These are phyloP conservation scores for Climacteris rufus DNA, from an alignment of 2,113 vertebrate genomes.

Conservation along the genomic window DNA sequence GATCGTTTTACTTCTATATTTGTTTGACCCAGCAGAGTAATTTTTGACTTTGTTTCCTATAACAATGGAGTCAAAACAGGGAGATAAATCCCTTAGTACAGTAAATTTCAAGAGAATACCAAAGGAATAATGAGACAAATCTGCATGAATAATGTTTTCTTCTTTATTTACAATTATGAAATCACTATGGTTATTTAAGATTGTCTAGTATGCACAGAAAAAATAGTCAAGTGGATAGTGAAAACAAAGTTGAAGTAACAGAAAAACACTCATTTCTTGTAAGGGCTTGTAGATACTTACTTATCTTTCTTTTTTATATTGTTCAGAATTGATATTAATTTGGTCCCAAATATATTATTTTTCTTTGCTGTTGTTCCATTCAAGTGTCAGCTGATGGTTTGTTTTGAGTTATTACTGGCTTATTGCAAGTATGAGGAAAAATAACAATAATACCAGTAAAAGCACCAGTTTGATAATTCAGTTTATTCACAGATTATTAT, in stretches of 20 bases:
- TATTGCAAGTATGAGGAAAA: background rate
- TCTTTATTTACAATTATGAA: background rate
- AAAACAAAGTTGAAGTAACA: background rate
- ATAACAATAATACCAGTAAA: background rate
- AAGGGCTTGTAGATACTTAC: background rate
- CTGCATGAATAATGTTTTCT: rapidly evolving
- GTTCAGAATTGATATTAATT: background rate
- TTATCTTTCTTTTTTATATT: background rate
- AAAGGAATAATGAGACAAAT: background rate
- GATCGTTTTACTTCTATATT: background rate
- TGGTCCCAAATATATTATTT: background rate
- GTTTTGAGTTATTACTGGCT: background rate
- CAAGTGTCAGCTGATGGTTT: background rate
- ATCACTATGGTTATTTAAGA: background rate
- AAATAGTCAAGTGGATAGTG: background rate
- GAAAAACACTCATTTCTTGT: background rate
- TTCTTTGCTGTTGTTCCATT: background rate
- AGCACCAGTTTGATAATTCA: background rate
- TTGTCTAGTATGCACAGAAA: background rate
- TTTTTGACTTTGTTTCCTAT: background rate
- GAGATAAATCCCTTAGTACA: background rate
- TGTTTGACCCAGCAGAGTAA: background rate
- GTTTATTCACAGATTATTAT: background rate
- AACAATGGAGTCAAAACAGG: background rate
- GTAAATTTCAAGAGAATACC: background rate